Base-by-base conservation (phyloP, 2,113 vertebrate genomes). In the Macroglossus sobrinus region DNA sequence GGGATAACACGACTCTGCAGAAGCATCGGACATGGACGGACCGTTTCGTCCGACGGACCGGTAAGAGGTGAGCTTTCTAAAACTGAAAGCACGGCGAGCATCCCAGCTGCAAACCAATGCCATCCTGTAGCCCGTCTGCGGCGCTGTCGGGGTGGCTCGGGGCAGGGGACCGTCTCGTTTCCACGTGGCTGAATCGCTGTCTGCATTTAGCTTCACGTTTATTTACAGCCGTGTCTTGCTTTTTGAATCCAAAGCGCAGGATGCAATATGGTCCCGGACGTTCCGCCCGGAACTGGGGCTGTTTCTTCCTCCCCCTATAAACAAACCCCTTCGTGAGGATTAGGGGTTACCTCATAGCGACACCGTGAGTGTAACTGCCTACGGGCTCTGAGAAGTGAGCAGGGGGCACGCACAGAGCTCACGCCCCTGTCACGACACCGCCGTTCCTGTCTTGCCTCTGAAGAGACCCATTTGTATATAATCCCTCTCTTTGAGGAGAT, bases 71-170 rank as follows among this genome's bases (percentile, higher is more conserved):
- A 50, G n/a, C 7, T 0, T 35, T 22, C 21, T 40, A n/a, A 63
- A 61, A 43, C n/a, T 8, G n/a, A n/a, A 68, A 26, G 35, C 4
- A 8, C 0, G 33, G 13, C 6, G 6, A 14, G 24, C 47, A 18
- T 14, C 19, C 3, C 1, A 66, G 33, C 4, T 40, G 26, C 7
- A 4, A 33, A 15, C 1, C 7, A n/a, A 75, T 7, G 18, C 26
- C 7, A 0, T 38, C 12, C 19, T 5, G 21, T 24, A 59, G 38
- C 33, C 14, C 0, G 4, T 61, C 33, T 40, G 40, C 45, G 47
- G 40, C 14, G 26, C 1, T 6, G 59, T 19, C 2, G 0, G 8
- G 2, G 15, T 12, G 7, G 2, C 26, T 15, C 50, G 21, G 14
- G 55, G 33, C 15, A 22, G 40, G 16, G 43, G 13, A 21, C 28